Percentiles rank a stretch among this genome's conserved stretches.
Conservation (phyloP, 1,140 invertebrate genomes). For the Lethrus apterus region DNA sequence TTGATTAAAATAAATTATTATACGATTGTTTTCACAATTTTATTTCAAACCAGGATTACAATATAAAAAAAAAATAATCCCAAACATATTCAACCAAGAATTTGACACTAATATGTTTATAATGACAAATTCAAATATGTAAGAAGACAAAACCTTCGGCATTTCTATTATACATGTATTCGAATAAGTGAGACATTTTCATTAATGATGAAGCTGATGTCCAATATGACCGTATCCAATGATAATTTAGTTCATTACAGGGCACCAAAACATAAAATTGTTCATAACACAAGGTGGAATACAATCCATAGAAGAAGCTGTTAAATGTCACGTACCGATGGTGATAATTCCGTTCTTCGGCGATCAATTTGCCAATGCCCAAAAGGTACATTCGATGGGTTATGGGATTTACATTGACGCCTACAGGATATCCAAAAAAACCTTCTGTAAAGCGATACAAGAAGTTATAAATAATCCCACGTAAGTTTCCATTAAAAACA, state of each 20-base stretch:
- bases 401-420: slow-evolving; percentile 21
- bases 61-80: too few relatives aligned
- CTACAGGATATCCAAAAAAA: slow-evolving; percentile 6
- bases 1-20: too few relatives aligned
- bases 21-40: too few relatives aligned
- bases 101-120: too few relatives aligned
- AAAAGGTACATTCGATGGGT: slow-evolving; percentile 16
- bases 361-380: slow-evolving; percentile 30
- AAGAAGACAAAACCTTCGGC: neutral
- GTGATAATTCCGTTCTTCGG: slow-evolving; percentile 37
- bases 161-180: neutral
- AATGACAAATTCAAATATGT: neutral
- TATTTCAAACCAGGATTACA: too few relatives aligned
- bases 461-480: slow-evolving; percentile 20
- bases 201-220: neutral
- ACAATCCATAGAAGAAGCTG: slow-evolving; percentile 42
- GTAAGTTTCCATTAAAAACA: slow-evolving; percentile 12
- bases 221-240: neutral
- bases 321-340: slow-evolving; percentile 44
- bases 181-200: neutral
- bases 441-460: slow-evolving; percentile 16
- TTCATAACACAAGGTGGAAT: slow-evolving; percentile 46
- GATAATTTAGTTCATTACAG: slow-evolving; percentile 19
- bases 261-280: slow-evolving; percentile 33
- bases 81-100: too few relatives aligned